Percentiles rank a stretch among this genome's conserved stretches.
These are phyloP conservation scores for Drosophila setosimentum DNA, from an alignment of 2,888 invertebrate genomes.

Conservation along the genomic window DNA sequence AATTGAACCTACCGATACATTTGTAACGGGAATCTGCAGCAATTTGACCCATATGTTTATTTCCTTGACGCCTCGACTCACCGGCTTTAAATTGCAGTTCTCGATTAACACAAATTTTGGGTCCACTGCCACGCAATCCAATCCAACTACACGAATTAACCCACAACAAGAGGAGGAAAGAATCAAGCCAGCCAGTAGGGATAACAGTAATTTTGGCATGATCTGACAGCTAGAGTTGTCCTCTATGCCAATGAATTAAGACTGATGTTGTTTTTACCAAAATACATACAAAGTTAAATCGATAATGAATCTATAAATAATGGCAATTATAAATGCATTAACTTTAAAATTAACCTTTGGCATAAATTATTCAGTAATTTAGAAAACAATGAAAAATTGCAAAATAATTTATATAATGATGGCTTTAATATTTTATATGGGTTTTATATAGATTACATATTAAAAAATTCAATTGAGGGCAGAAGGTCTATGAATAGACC, in stretches of 20 bases:
- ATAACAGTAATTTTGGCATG: not conserved
- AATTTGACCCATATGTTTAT: not conserved
- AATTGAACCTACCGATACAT: not conserved
- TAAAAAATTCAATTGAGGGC: not conserved
- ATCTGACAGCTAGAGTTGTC: not conserved
- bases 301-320: not conserved
- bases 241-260: not conserved
- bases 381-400: not conserved
- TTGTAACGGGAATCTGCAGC: conserved; percentile 3
- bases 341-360: not conserved
- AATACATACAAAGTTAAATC: not conserved
- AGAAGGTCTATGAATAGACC: not conserved
- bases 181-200: not conserved
- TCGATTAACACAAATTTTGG: not conserved
- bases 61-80: conserved; percentile 7
- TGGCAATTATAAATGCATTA: not conserved
- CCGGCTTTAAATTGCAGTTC: not conserved
- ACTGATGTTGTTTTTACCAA: not conserved
- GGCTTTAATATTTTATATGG: not conserved
- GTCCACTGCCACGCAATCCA: not conserved
- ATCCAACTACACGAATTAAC: not conserved
- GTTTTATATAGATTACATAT: not conserved
- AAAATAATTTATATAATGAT: not conserved
- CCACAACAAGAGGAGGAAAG: not conserved
- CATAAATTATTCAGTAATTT: not conserved